Evolutionary conservation across 2,113 vertebrate genomes (phyloP).

Genomic region (Takifugu flavidus): DNA sequence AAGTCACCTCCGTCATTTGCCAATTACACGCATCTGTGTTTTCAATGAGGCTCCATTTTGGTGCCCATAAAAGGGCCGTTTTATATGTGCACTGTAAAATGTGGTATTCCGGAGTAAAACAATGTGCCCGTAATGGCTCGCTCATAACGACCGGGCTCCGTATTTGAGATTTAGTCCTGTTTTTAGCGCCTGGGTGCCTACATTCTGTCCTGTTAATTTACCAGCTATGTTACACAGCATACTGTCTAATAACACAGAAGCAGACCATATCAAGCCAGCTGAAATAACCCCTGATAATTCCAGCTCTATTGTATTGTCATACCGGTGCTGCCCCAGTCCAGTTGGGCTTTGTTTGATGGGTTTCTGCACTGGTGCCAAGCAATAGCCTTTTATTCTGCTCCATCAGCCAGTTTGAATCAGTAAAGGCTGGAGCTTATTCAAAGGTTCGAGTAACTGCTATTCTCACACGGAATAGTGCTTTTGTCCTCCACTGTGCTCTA

Average conservation of each 20-base stretch:
- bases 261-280: conserved; percentile 32
- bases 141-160: conserved; percentile 53
- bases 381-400: conserved; percentile 65
- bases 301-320: conserved; percentile 43
- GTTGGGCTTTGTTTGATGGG: conserved; percentile 64
- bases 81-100: conserved; percentile 64
- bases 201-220: conserved; percentile 14
- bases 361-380: conserved; percentile 52
- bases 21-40: conserved; percentile 70
- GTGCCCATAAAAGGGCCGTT: conserved; percentile 59
- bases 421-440: conserved; percentile 68
- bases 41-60: conserved; percentile 61
- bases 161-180: conserved; percentile 37
- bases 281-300: conserved; percentile 53
- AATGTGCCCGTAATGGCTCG: conserved; percentile 44
- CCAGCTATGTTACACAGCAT: conserved; percentile 38
- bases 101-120: conserved; percentile 60
- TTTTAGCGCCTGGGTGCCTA: conserved; percentile 28
- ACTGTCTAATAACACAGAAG: conserved; percentile 45
- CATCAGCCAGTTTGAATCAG: conserved; percentile 67
- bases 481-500: conserved; percentile 52
- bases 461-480: conserved; percentile 64
- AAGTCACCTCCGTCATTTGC: conserved; percentile 64
- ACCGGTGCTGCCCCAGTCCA: conserved; percentile 49
- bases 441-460: conserved; percentile 59